Evolutionary conservation across 2,113 vertebrate genomes (phyloP).

Genomic region (Thalassoma bifasciatum): DNA sequence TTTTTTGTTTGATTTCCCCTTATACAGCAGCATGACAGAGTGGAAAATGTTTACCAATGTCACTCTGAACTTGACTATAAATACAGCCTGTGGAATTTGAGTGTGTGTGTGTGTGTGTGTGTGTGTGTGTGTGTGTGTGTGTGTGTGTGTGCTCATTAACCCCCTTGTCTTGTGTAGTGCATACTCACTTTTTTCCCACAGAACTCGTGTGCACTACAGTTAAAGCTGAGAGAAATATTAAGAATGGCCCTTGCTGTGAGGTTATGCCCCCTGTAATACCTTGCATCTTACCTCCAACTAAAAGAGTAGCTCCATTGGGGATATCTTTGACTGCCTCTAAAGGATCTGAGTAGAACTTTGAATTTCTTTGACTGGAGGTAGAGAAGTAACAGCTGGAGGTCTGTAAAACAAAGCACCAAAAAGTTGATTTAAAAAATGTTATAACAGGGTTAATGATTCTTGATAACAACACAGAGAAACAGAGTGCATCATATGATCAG

Average conservation of each 20-base stretch:
- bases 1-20: not conserved
- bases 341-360: conserved; percentile 89
- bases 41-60: conserved; percentile 58
- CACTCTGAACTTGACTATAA: conserved; percentile 63
- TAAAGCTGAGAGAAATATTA: not conserved
- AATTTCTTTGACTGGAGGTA: conserved; percentile 81
- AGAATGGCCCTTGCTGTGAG: not conserved
- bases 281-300: conserved; percentile 91
- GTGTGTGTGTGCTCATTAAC: conserved; percentile 11
- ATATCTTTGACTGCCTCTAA: conserved; percentile 95
- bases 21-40: conserved; percentile 27
- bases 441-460: not conserved
- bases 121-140: conserved; percentile 4
- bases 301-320: conserved; percentile 88
- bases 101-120: conserved; percentile 2
- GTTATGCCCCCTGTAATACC: not conserved
- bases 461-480: not conserved
- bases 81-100: conserved; percentile 56
- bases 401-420: conserved; percentile 75
- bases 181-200: not conserved
- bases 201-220: too few species aligned
- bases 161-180: not conserved
- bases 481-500: not conserved
- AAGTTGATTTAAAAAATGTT: too few species aligned
- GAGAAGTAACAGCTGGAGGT: conserved; percentile 87